These are phyloP conservation scores for Odontamblyopus rebecca DNA, from an alignment of 2,797 vertebrate genomes.

Conservation along the genomic window DNA sequence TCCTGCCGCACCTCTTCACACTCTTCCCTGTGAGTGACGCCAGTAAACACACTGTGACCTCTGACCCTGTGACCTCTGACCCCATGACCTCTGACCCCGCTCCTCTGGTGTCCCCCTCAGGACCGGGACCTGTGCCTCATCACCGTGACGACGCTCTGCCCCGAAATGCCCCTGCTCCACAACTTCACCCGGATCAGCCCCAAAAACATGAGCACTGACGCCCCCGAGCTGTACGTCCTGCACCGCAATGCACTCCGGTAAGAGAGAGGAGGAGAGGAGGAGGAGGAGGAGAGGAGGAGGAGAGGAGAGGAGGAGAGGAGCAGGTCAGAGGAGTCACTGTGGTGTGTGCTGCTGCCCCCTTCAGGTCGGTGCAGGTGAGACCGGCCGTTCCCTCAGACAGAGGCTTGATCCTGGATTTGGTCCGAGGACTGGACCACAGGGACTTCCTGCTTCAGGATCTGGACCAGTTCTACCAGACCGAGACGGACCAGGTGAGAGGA, in stretches of 20 bases:
- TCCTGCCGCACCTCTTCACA: slow-evolving; percentile 84
- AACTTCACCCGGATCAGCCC: slow-evolving; percentile 79
- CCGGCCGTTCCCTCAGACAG: slow-evolving; percentile 72
- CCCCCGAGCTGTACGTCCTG: slow-evolving; percentile 83
- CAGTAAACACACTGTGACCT: not conserved
- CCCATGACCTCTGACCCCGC: no score
- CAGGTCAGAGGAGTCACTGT: not conserved
- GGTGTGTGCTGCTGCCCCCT: not conserved
- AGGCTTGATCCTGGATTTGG: slow-evolving; percentile 71
- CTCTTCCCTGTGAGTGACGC: slow-evolving; percentile 84
- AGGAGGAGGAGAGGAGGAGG: no score
- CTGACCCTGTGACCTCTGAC: not conserved
- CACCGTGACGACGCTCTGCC: slow-evolving; percentile 72
- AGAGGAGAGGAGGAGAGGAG: no score
- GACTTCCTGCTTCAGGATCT: slow-evolving; percentile 80
- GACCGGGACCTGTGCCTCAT: slow-evolving; percentile 85
- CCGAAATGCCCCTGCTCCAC: slow-evolving; percentile 83
- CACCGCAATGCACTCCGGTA: slow-evolving; percentile 82
- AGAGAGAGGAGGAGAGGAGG: no score
- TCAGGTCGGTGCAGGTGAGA: slow-evolving; percentile 82
- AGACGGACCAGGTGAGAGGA: slow-evolving; percentile 78
- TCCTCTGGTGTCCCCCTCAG: slow-evolving; percentile 58
- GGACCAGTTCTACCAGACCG: slow-evolving; percentile 70
- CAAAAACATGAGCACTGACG: slow-evolving; percentile 48
- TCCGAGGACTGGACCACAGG: slow-evolving; percentile 69